Evolutionary conservation across 2,888 invertebrate genomes (phyloP).

Genomic region (Tinea semifulvella): DNA sequence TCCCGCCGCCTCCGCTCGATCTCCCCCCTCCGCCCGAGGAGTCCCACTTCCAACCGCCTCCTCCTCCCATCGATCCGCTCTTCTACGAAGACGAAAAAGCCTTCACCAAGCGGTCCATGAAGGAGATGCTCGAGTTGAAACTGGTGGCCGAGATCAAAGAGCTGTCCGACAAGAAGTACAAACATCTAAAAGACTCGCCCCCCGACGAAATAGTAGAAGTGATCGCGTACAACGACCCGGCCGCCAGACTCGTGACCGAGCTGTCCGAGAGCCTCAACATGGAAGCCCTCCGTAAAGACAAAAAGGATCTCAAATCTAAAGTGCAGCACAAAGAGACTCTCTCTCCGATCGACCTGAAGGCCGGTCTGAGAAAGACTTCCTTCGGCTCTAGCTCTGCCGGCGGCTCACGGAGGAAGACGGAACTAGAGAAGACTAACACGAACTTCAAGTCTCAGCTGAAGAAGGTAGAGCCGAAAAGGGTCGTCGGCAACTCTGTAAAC

Average conservation of each 20-base stretch:
- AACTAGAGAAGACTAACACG: conserved; percentile 42
- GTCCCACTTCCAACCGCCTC: conserved; percentile 47
- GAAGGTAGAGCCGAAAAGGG: conserved; percentile 76
- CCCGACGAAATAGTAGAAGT: conserved; percentile 29
- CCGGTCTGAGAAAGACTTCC: conserved; percentile 53
- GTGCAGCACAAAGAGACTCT: conserved; percentile 32
- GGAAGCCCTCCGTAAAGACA: conserved; percentile 55
- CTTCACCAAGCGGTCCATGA: conserved; percentile 65
- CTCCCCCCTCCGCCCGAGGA: conserved; percentile 82
- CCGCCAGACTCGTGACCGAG: conserved; percentile 82
- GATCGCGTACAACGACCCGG: conserved; percentile 72
- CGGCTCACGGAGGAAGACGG: conserved; percentile 29
- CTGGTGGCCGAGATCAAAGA: conserved; percentile 87
- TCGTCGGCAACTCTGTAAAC: conserved; percentile 54
- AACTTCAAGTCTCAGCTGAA: conserved; percentile 76
- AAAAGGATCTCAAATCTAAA: conserved; percentile 21
- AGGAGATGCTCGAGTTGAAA: conserved; percentile 84
- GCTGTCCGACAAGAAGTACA: conserved; percentile 70
- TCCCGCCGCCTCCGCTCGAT: conserved; percentile 86
- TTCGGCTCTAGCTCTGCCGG: conserved; percentile 24
- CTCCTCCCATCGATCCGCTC: conserved; percentile 73
- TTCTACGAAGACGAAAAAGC: conserved; percentile 51
- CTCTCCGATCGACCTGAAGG: conserved; percentile 58
- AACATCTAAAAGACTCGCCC: conserved; percentile 60
- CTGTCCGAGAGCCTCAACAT: conserved; percentile 85